Evolutionary conservation across 2,113 vertebrate species (phyloP), one percentile per base, ranked within the genome.

Genomic region (Sturnus vulgaris): DNA sequence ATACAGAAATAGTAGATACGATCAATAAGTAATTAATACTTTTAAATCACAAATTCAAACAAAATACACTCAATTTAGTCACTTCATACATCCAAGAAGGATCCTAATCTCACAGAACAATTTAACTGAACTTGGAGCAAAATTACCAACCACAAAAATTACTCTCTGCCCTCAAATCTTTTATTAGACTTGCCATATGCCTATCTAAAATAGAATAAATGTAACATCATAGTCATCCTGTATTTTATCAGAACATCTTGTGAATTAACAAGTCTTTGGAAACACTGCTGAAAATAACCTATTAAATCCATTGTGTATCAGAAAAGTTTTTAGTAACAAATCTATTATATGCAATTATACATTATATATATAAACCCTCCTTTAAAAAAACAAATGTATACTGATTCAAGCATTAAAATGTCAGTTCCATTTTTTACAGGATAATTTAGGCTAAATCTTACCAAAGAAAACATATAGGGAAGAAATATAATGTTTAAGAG

Each of bases 161-260:
- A 70, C 21, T 73, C 9, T 37, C 55, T 78, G 25, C 4, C 60
- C 19, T 92, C 33, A 64, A 39, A 56, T 64, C 15, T 87, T 71
- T 59, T 72, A 82, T 71, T 92, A 87, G 35, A 64, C 4, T 82
- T 88, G 47, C 20, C 61, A 85, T 50, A 75, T 71, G 21, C 27
- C 85, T 71, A 79, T 52, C 44, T 90, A 68, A 94, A 92, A 76
- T 33, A 75, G 56, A 85, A 71, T 49, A 87, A 75, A 11, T 39
- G 10, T 47, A 89, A 90, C 44, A 46, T 60, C 66, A 82, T 57
- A 65, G 31, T 47, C 35, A 85, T 19, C 2, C 16, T 39, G 13
- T 75, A 79, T 46, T 88, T 88, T 92, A 87, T 72, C 30, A 84
- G 60, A 69, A 69, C 12, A 52, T n/a, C 23, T 11, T 56, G 12